Percentiles rank a stretch among this genome's conserved stretches.
Evolutionary conservation across 64 coral and sea anemone genomes (phyloP).

Genomic region (Cladopsammia gracilis): DNA sequence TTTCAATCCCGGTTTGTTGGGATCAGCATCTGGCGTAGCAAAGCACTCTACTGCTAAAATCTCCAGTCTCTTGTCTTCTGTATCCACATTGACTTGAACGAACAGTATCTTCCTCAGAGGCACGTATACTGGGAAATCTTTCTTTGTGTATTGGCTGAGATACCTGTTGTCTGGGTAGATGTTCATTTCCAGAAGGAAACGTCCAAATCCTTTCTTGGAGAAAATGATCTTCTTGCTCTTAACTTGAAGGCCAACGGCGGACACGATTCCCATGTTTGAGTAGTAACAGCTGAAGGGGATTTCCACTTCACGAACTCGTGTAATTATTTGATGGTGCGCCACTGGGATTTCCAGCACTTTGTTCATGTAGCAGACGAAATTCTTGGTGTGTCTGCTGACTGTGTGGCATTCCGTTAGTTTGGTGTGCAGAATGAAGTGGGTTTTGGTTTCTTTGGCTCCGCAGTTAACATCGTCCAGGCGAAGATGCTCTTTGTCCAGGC

Average conservation of each 20-base stretch:
- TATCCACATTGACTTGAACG: neutral
- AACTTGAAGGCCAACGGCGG: conserved; percentile 20
- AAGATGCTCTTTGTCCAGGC: conserved; percentile 41
- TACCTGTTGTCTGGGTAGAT: neutral
- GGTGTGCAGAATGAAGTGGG: conserved; percentile 66
- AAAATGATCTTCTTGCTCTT: conserved; percentile 66
- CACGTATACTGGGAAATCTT: conserved; percentile 2
- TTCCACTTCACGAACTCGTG: conserved; percentile 55
- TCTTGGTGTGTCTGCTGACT: conserved; percentile 24
- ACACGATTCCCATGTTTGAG: conserved; percentile 62
- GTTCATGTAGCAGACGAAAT: conserved; percentile 61
- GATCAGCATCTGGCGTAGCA: conserved; percentile 1
- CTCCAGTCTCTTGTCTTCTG: neutral
- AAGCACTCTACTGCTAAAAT: conserved; percentile 2
- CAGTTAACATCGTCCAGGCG: conserved; percentile 47
- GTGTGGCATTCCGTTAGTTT: conserved; percentile 68
- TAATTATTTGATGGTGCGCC: conserved; percentile 22
- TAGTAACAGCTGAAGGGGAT: conserved; percentile 73
- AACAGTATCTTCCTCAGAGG: neutral
- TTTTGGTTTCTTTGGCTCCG: conserved; percentile 49
- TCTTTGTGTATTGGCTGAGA: neutral
- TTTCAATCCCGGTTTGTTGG: neutral
- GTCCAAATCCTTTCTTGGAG: conserved; percentile 27
- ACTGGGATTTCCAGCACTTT: conserved; percentile 61
- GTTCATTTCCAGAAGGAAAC: conserved; percentile 3